Percentiles rank a stretch among this genome's conserved stretches.
phyloP scores from a whole-genome alignment of 2,888 invertebrate species.

The Thymelicus sylvestris region DNA sequence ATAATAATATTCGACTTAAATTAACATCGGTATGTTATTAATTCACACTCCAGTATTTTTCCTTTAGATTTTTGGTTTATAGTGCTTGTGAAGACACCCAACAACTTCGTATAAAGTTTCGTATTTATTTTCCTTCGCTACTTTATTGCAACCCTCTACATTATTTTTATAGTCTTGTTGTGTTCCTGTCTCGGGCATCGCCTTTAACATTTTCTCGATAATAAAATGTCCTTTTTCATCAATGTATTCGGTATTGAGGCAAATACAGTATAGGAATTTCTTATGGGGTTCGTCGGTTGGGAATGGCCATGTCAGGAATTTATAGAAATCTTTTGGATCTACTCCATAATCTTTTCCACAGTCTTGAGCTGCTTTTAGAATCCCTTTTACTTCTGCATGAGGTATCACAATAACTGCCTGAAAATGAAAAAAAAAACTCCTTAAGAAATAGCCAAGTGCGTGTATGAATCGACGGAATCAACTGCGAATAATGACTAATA shows the following conservation, averaged over 20 bases:
- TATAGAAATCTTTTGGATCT: not conserved
- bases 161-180: not conserved
- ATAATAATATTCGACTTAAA: too few species aligned
- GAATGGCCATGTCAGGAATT: constrained; percentile 24
- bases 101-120: constrained; percentile 12
- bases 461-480: too few species aligned
- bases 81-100: not conserved
- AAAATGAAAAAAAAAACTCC: too few species aligned
- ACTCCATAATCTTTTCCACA: too few species aligned
- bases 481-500: too few species aligned
- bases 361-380: too few species aligned
- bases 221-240: constrained; percentile 25
- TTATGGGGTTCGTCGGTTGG: constrained; percentile 24
- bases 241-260: constrained; percentile 25
- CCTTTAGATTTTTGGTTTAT: not conserved
- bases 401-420: too few species aligned
- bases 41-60: too few species aligned
- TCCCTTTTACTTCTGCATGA: too few species aligned
- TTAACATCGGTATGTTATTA: too few species aligned
- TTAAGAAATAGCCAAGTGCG: too few species aligned
- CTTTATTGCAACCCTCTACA: constrained; percentile 24
- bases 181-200: not conserved
- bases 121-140: not conserved
- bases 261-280: constrained; percentile 33
- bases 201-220: constrained; percentile 26